Conservation (phyloP, 2,888 invertebrate genomes). For the Parnassius apollo region DNA sequence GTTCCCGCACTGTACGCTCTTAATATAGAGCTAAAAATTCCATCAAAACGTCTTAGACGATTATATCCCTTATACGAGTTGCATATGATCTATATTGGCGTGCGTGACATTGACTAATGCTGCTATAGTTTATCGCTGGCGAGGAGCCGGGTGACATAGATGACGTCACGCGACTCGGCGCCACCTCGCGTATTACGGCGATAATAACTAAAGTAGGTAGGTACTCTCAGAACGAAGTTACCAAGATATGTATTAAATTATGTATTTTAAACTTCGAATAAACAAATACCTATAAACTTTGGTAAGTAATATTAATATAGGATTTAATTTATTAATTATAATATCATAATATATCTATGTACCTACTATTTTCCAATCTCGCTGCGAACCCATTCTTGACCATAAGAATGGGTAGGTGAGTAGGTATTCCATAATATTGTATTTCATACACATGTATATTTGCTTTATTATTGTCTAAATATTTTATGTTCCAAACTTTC, state of each 20-base stretch:
- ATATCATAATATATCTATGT: too few relatives aligned
- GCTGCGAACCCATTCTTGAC: too few relatives aligned
- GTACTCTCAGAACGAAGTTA: constrained; percentile 40
- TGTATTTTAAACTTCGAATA: not conserved
- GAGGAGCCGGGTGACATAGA: constrained; percentile 43
- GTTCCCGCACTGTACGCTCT: constrained; percentile 15
- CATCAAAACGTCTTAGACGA: constrained; percentile 2
- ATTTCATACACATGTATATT: too few relatives aligned
- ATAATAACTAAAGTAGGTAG: constrained; percentile 35
- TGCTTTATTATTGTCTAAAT: too few relatives aligned
- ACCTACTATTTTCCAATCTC: too few relatives aligned
- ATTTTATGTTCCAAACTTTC: too few relatives aligned
- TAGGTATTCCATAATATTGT: too few relatives aligned
- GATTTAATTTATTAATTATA: too few relatives aligned
- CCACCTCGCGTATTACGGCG: constrained; percentile 42
- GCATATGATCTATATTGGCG: constrained; percentile 14
- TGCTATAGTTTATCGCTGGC: constrained; percentile 34
- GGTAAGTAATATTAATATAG: too few relatives aligned
- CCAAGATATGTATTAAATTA: constrained; percentile 1
- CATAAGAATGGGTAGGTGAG: too few relatives aligned
- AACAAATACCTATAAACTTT: not conserved
- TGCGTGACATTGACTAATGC: constrained; percentile 6
- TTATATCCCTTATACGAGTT: not conserved
- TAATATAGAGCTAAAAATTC: constrained; percentile 22
- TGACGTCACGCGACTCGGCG: constrained; percentile 39